Evolutionary conservation across 2,888 invertebrate species (phyloP).

Genomic region (Metallyticus violacea): DNA sequence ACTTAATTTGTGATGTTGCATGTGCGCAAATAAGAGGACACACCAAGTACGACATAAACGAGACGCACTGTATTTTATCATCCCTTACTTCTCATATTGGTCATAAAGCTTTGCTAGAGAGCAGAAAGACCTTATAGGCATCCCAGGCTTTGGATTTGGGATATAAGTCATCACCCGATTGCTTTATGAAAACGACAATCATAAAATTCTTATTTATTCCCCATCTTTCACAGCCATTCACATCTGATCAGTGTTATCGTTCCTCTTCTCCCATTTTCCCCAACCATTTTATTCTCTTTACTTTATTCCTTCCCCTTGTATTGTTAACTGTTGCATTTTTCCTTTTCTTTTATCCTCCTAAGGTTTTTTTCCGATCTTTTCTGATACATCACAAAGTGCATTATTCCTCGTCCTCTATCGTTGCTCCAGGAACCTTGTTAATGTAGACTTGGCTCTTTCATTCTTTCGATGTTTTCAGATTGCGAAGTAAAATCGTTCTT

Average conservation of each 20-base stretch:
- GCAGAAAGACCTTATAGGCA: background rate
- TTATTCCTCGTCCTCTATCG: background rate
- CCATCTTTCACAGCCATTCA: background rate
- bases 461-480: background rate
- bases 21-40: too few relatives aligned
- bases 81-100: background rate
- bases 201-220: background rate
- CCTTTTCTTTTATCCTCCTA: background rate
- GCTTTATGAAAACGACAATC: background rate
- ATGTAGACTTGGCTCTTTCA: background rate
- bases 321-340: background rate
- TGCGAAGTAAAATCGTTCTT: too few relatives aligned
- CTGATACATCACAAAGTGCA: background rate
- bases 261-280: too few relatives aligned
- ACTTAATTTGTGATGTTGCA: too few relatives aligned
- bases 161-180: background rate
- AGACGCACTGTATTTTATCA: background rate
- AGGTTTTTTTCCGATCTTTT: background rate
- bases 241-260: background rate
- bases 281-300: background rate
- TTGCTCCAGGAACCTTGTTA: background rate
- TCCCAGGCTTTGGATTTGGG: background rate
- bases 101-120: too few relatives aligned
- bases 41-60: too few relatives aligned
- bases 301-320: background rate